phyloP scores from a whole-genome alignment of 1,140 invertebrate species.

The Lasioglossum albipes region DNA sequence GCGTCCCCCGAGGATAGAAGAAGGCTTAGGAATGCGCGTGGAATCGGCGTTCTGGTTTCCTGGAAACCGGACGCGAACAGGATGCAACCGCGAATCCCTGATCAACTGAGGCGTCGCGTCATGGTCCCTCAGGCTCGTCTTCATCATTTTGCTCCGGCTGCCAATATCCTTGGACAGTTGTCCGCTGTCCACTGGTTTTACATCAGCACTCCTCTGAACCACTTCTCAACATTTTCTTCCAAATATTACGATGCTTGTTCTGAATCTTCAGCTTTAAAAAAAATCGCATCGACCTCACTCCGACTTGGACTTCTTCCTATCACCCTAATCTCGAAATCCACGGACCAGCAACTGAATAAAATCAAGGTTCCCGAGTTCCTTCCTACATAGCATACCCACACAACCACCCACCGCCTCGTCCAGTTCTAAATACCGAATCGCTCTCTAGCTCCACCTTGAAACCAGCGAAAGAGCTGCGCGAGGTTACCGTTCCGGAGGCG shows the following conservation, averaged over 20 bases:
- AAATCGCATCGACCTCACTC: no score
- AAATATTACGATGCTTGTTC: no score
- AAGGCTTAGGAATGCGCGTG: conserved; percentile 43
- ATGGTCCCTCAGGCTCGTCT: neutral
- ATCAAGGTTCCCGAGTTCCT: no score
- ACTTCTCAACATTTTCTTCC: neutral
- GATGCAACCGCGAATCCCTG: neutral
- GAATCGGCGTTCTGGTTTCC: conserved; percentile 31
- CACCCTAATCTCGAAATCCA: no score
- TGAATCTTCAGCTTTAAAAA: no score
- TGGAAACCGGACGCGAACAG: conserved; percentile 34
- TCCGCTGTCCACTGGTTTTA: neutral
- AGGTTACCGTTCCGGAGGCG: neutral
- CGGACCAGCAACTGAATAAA: no score
- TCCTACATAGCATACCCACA: no score
- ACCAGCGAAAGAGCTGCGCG: neutral
- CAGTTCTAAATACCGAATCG: no score
- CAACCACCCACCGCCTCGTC: no score
- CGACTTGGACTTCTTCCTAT: no score
- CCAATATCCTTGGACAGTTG: neutral
- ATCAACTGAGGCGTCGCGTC: neutral
- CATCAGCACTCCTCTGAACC: no score
- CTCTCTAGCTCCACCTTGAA: neutral
- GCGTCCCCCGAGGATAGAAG: conserved; percentile 41
- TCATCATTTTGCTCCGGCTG: neutral